Evolutionary conservation across 2,113 vertebrate genomes (phyloP).

Genomic region (Oryzias melastigma): DNA sequence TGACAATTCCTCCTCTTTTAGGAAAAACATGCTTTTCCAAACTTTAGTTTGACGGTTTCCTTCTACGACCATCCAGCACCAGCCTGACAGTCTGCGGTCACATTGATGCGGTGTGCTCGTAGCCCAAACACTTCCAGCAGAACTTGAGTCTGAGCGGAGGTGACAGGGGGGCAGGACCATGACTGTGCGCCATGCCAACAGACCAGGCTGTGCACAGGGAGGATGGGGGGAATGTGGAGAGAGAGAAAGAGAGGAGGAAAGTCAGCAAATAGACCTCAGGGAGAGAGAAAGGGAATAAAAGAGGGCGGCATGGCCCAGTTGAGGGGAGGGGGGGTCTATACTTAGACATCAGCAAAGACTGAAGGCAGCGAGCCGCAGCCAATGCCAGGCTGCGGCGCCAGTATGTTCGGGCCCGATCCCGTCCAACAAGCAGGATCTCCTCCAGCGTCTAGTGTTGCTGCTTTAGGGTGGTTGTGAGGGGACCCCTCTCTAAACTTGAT

Average conservation of each 20-base stretch:
- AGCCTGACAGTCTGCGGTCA: too few species aligned
- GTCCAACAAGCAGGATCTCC: slow-evolving; percentile 9
- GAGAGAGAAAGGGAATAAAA: slow-evolving; percentile 18
- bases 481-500: too few species aligned
- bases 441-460: too few species aligned
- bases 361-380: slow-evolving; percentile 39
- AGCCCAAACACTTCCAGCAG: slow-evolving; percentile 18
- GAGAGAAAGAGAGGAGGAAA: slow-evolving; percentile 39
- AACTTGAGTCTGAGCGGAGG: slow-evolving; percentile 60
- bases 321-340: slow-evolving; percentile 50
- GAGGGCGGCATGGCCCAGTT: slow-evolving; percentile 25
- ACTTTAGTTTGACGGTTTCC: too few species aligned
- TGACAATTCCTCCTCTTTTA: too few species aligned
- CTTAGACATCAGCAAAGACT: slow-evolving; percentile 51
- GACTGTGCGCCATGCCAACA: slow-evolving; percentile 26
- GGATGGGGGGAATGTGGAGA: slow-evolving; percentile 50
- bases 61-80: too few species aligned
- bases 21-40: too few species aligned
- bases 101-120: background rate
- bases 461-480: too few species aligned
- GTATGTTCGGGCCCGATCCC: slow-evolving; percentile 19
- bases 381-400: slow-evolving; percentile 21
- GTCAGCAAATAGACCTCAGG: slow-evolving; percentile 57
- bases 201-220: slow-evolving; percentile 32
- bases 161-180: slow-evolving; percentile 41